Evolutionary conservation across 2,113 vertebrate genomes (phyloP), one percentile per base, ranked within the genome.

Genomic region (Myodes glareolus): DNA sequence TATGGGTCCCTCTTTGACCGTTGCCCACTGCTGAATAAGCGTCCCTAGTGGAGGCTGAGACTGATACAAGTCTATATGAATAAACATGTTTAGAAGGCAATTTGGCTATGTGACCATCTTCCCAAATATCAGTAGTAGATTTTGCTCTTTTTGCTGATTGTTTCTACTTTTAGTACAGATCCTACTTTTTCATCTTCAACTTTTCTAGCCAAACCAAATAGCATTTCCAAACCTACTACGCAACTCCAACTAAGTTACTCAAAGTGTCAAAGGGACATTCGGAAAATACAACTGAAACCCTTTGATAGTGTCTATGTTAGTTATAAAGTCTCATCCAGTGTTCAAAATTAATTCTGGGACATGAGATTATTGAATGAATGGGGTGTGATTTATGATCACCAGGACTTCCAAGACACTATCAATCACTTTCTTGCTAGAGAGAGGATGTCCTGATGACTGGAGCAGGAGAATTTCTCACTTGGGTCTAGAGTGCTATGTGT

Each of bases 351-450:
- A 72, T 47, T 52, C 13, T 31, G 29, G 78, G 27, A 73, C 88
- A 88, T 84, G 94, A 61, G 87, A 76, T 95, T n/a, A 45, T 92
- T 95, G 87, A 97, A 94, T 90, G 84, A 84, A 88, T 85, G 92
- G 78, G 31, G 63, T 90, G 63, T 72, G 72, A 92, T 87, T 86
- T 87, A 0, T 87, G 67, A 91, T 87, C 86, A 97, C 72, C 36
- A 92, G 94, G 90, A 91, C 85, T 85, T 95, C 75, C 70, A 67
- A 97, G 94, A 77, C 55, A 91, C 36, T 27, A 50, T 84, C 73
- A 58, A 50, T 84, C 73, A 58, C 68, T 96, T 55, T 85, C 63
- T 91, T 94, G 84, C 84, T 94, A 80, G 93, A 91, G 81, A 96
- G 89, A 80, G 78, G 39, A 92, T 87, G n/a, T 39, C 70, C 67